These are phyloP conservation scores for Dryobota labecula DNA, from an alignment of 2,888 invertebrate species.

Conservation along the genomic window DNA sequence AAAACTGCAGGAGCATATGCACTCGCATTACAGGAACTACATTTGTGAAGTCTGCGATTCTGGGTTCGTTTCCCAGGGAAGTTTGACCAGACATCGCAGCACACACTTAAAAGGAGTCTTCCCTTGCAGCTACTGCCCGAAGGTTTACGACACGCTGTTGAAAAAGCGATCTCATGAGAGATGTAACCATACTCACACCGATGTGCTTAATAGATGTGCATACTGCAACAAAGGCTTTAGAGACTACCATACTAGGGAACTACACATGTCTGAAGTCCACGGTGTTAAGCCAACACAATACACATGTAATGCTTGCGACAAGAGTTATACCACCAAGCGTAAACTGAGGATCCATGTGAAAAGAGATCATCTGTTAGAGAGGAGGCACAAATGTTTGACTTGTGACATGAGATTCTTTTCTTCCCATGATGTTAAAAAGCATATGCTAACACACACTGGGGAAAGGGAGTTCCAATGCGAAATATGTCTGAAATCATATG, in stretches of 20 bases:
- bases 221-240: conserved; percentile 72
- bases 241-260: conserved; percentile 32
- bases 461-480: conserved; percentile 80
- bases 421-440: conserved; percentile 74
- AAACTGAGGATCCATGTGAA: conserved; percentile 43
- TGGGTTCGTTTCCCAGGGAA: conserved; percentile 58
- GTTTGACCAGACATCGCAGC: conserved; percentile 50
- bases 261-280: conserved; percentile 37
- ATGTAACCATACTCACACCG: conserved; percentile 44
- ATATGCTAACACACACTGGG: conserved; percentile 82
- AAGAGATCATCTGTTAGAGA: conserved; percentile 66
- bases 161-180: conserved; percentile 75
- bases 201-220: conserved; percentile 65
- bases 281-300: conserved; percentile 9
- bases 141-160: conserved; percentile 74
- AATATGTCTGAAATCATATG: conserved; percentile 76
- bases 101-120: conserved; percentile 58
- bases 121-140: conserved; percentile 74
- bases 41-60: conserved; percentile 72
- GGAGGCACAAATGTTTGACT: conserved; percentile 66
- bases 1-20: conserved; percentile 72
- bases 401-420: conserved; percentile 65
- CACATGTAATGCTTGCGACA: conserved; percentile 54
- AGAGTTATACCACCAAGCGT: conserved; percentile 32
- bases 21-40: conserved; percentile 75